Conservation (phyloP, 2,797 vertebrate genomes). For the Pachyuromys duprasi region DNA sequence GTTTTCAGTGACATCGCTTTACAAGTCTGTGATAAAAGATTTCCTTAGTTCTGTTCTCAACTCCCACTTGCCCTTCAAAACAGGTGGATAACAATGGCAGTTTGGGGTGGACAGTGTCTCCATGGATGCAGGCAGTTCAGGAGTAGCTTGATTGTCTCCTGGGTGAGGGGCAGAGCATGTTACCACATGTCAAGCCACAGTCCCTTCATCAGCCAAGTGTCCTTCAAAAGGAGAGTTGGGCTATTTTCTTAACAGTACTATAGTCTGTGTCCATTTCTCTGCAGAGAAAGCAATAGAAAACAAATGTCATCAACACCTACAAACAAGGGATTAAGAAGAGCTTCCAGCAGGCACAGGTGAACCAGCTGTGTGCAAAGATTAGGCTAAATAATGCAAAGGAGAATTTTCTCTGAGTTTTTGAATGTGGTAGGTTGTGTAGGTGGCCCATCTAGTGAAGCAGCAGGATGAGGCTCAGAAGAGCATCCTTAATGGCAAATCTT, state of each 20-base stretch:
- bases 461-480: neutral
- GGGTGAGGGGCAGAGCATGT: neutral
- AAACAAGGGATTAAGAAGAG: neutral
- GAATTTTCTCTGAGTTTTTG: neutral
- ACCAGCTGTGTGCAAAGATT: conserved; percentile 13
- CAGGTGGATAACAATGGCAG: neutral
- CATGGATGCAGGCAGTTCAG: neutral
- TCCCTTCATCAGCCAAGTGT: neutral
- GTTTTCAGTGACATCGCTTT: conserved; percentile 45
- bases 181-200: neutral
- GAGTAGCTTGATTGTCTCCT: neutral
- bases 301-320: neutral
- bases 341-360: conserved; percentile 61
- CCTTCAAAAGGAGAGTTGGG: neutral
- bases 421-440: neutral
- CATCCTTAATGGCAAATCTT: neutral
- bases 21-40: conserved; percentile 1
- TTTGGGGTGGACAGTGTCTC: neutral
- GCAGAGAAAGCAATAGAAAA: conserved; percentile 5
- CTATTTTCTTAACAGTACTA: conserved; percentile 15
- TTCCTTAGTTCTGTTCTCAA: conserved; percentile 18
- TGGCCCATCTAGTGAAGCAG: neutral
- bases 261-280: conserved; percentile 31
- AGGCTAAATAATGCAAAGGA: conserved; percentile 30
- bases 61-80: conserved; percentile 10